phyloP scores from a whole-genome alignment of 1,140 invertebrate species.

The Dolichoris vasculosae region DNA sequence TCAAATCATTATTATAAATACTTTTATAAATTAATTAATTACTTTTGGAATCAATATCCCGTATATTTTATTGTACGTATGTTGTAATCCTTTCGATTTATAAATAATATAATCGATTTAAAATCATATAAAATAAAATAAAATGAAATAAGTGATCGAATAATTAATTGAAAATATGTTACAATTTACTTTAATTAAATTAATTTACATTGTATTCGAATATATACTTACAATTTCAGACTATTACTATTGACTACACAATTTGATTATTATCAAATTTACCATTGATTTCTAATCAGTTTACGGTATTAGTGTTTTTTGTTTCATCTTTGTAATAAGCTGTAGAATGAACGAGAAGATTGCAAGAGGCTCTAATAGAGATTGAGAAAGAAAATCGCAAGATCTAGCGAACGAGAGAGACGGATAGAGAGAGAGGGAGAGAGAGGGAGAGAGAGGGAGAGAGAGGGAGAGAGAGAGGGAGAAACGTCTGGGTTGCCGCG shows the following conservation, averaged over 20 bases:
- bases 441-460: constrained; percentile 33
- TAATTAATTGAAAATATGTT: neutral
- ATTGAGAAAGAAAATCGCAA: neutral
- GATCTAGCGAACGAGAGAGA: constrained; percentile 13
- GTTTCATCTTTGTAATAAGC: neutral
- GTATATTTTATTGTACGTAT: neutral
- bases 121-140: neutral
- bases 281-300: neutral
- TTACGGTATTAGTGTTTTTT: neutral
- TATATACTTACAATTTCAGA: too few relatives aligned
- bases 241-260: too few relatives aligned
- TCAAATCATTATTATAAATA: too few relatives aligned
- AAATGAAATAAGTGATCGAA: neutral
- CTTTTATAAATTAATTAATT: too few relatives aligned
- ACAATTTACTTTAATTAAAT: neutral
- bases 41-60: neutral
- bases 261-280: neutral
- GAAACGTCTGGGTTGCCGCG: constrained; percentile 29
- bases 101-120: neutral
- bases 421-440: neutral
- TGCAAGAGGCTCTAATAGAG: neutral
- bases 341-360: neutral
- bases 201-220: too few relatives aligned
- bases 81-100: neutral
- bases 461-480: neutral